A percentile compares a stretch with the other conserved stretches of the same genome.
phyloP scores from a whole-genome alignment of 2,888 invertebrate species.

The Proisotoma minuta region DNA sequence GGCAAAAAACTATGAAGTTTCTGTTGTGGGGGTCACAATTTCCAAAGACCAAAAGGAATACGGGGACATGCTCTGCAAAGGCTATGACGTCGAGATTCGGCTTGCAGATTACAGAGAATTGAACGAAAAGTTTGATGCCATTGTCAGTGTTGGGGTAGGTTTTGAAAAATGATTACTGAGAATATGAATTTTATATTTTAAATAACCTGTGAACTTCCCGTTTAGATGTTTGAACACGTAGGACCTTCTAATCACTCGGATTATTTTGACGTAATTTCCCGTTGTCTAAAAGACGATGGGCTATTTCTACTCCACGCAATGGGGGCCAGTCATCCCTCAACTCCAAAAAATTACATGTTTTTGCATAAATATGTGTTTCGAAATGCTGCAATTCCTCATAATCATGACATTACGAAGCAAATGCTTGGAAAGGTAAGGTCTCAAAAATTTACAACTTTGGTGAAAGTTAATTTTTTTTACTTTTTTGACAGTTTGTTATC shows the following conservation, averaged over 20 bases:
- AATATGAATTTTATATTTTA: not conserved
- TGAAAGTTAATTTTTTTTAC: too few species aligned
- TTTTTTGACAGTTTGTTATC: not conserved
- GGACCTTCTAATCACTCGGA: not conserved
- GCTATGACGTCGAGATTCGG: not conserved
- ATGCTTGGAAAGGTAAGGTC: not conserved
- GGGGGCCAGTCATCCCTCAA: not conserved
- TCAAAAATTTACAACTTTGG: too few species aligned
- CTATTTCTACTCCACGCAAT: not conserved
- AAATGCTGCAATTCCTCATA: not conserved
- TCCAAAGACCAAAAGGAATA: not conserved
- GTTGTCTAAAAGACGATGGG: not conserved
- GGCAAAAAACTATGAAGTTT: not conserved
- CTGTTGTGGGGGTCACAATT: not conserved
- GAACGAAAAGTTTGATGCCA: not conserved
- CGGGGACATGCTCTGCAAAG: not conserved
- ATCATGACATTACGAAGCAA: not conserved
- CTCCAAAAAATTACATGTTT: not conserved
- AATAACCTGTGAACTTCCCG: not conserved
- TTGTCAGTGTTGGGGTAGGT: not conserved
- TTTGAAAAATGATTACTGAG: too few species aligned
- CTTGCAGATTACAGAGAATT: not conserved
- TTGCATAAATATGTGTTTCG: not conserved
- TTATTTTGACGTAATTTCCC: not conserved
- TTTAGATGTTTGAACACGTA: not conserved